A percentile compares a stretch with the other conserved stretches of the same genome.
phyloP scores from a whole-genome alignment of 2,888 invertebrate genomes.

The Taphrorychus bicolor region DNA sequence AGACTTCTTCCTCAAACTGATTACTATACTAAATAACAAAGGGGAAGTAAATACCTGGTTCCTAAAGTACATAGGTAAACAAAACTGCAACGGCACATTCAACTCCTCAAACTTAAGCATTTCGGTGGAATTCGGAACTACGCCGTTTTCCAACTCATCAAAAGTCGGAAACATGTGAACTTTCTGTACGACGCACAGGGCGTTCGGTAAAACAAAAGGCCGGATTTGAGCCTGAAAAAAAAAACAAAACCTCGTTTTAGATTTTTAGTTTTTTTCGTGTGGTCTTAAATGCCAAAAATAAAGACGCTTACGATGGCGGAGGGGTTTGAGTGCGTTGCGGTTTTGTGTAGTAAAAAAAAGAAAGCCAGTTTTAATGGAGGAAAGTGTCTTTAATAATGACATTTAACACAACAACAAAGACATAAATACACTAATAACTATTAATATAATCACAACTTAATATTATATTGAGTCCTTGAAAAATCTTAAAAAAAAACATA shows the following conservation, averaged over 20 bases:
- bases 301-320: constrained; percentile 5
- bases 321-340: background rate
- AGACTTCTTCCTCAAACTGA: no score
- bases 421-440: no score
- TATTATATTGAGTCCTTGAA: no score
- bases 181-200: constrained; percentile 50
- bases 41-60: no score
- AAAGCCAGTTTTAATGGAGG: background rate
- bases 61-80: constrained; percentile 46
- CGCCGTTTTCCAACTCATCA: constrained; percentile 63
- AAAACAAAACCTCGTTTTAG: constrained; percentile 15
- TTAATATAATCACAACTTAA: no score
- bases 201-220: constrained; percentile 41
- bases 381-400: constrained; percentile 29
- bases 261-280: no score
- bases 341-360: background rate
- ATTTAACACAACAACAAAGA: constrained; percentile 11
- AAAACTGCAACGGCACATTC: constrained; percentile 44
- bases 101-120: constrained; percentile 41
- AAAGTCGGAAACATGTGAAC: constrained; percentile 64
- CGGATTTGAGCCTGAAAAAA: constrained; percentile 42
- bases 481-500: no score
- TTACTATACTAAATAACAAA: no score
- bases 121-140: constrained; percentile 50
- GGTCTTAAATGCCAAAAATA: constrained; percentile 18